Evolutionary conservation across 2,888 invertebrate species (phyloP).

Genomic region (Leucozona laternaria): DNA sequence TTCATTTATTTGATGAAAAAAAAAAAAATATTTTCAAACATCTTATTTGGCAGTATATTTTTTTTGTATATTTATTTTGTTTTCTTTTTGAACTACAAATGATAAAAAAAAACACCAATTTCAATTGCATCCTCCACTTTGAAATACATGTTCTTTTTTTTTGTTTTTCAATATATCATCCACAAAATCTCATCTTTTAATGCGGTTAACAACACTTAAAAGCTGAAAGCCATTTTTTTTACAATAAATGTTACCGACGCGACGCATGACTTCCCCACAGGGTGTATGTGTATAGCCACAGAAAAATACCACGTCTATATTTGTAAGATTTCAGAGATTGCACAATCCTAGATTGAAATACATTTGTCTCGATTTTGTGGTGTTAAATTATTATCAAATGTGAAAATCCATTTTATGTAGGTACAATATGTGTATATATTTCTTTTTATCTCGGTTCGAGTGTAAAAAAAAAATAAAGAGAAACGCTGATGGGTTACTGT

Average conservation of each 20-base stretch:
- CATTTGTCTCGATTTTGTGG: conserved; percentile 3
- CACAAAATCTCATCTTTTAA: not conserved
- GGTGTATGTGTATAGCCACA: not conserved
- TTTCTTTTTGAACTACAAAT: not conserved
- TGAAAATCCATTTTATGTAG: not conserved
- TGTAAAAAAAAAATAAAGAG: not conserved
- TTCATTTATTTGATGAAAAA: no score
- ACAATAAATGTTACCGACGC: conserved; percentile 7
- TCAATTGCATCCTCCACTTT: not conserved
- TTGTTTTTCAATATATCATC: not conserved
- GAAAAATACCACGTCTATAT: not conserved
- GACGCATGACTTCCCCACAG: not conserved
- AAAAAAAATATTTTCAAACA: no score
- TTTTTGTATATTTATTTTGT: not conserved
- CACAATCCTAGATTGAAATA: no score
- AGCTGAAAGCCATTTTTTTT: conserved; percentile 30
- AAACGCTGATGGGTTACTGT: not conserved
- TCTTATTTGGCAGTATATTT: no score
- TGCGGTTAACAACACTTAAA: conserved; percentile 16
- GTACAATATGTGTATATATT: not conserved
- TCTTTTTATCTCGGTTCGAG: not conserved
- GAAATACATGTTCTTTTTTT: not conserved
- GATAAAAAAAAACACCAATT: not conserved
- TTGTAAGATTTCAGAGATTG: no score
- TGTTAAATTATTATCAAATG: not conserved